Base-by-base conservation (phyloP, 1,140 invertebrate species). In the Rhagoletis pomonella region DNA sequence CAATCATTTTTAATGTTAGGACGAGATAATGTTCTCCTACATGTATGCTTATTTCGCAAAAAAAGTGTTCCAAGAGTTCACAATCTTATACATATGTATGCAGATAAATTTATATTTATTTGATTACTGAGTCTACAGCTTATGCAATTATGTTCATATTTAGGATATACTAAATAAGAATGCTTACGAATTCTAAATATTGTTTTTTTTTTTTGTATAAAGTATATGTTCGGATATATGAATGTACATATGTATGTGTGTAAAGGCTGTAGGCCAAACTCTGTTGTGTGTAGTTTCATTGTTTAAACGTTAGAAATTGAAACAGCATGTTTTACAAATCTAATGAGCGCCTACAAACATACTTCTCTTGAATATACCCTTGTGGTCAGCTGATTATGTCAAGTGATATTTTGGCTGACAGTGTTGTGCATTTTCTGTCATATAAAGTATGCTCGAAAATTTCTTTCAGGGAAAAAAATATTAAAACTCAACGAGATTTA, bases 261-360 rank as follows among this genome's bases (percentile, higher is more conserved):
- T 73, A 47, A 17, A 12, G 67, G 67, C 39, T 73, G 39, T 73
- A 44, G 67, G 14, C n/a, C 17, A 67, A 73, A 42, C 67, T 42
- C 44, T 73, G 42, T 44, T 73, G 67, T 47, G 67, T 73, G 39
- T 73, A 39, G 65, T 12, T 29, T 10, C 4, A 67, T 69, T 47
- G 39, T 2, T 44, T 73, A 62, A 47, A 73, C 2, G 17, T 73
- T 44, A 42, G 17, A 73, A 6, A 73, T 44, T 39, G 42, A 73
- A 73, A 73, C 14, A 44, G 39, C 14, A 19, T 73, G 39, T 69
- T 47, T 73, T 73, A 73, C 39, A 6, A 17, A 14, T 47, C 67
- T 73, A 73, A 47, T 73, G 67, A 73, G 67, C 44, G 39, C 12
- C 67, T 47, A 44, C 67, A 73, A 19, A 73, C 67, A 29, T 29